phyloP scores from a whole-genome alignment of 2,113 vertebrate genomes.

The Barnardius zonarius region DNA sequence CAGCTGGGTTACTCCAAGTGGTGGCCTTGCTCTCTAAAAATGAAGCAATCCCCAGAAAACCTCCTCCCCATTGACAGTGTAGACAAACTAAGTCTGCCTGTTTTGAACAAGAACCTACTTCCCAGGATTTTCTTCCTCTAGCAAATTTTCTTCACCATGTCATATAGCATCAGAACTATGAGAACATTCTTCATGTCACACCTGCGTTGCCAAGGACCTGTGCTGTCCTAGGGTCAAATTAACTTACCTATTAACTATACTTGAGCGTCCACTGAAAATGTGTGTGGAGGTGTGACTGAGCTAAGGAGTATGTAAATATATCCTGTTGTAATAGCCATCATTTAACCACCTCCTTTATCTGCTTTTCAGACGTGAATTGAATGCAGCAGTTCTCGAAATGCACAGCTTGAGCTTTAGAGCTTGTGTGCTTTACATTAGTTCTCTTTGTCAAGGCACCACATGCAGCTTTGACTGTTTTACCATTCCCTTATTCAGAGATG shows the following conservation, averaged over 20 bases:
- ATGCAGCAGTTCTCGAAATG: not conserved
- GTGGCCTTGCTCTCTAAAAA: not conserved
- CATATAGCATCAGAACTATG: not conserved
- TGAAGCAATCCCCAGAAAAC: not conserved
- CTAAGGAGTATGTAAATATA: not conserved
- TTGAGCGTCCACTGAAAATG: not conserved
- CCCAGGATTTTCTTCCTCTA: not conserved
- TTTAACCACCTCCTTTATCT: not conserved
- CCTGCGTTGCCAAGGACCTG: not conserved
- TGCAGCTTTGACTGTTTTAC: fast-evolving
- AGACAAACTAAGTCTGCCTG: not conserved
- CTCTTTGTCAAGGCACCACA: not conserved
- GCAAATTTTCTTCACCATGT: not conserved
- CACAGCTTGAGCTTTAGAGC: not conserved
- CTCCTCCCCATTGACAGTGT: not conserved
- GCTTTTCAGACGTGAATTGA: not conserved
- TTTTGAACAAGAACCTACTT: not conserved
- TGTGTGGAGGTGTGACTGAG: not conserved
- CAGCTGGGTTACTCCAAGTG: not conserved
- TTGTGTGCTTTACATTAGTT: not conserved
- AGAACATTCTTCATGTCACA: not conserved
- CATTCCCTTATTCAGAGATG: not conserved
- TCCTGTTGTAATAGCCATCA: not conserved
- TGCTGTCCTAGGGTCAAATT: not conserved
- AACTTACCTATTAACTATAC: not conserved